Percentiles rank a stretch among this genome's conserved stretches.
phyloP scores from a whole-genome alignment of 2,797 vertebrate genomes.

The Xenops minutus region DNA sequence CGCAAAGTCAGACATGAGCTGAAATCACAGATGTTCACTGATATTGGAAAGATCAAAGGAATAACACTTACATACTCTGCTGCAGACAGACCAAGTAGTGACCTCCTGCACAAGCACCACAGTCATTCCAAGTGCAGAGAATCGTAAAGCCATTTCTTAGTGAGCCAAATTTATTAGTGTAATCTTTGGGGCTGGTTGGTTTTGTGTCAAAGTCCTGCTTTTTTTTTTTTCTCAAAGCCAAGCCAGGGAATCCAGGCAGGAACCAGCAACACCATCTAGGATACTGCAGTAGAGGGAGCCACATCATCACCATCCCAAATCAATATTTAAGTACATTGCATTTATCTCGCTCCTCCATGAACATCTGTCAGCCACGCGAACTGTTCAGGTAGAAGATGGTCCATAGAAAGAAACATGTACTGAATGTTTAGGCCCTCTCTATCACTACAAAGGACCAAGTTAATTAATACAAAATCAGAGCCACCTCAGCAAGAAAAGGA shows the following conservation, averaged over 20 bases:
- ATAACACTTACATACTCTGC: neutral
- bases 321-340: too few species aligned
- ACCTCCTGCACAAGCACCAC: neutral
- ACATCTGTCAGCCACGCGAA: neutral
- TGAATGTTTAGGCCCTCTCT: neutral
- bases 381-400: neutral
- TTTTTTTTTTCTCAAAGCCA: neutral
- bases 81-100: neutral
- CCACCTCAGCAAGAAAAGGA: neutral
- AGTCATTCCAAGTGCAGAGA: neutral
- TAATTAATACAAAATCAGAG: neutral
- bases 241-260: neutral
- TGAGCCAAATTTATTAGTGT: neutral
- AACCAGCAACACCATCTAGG: neutral
- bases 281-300: conserved; percentile 50
- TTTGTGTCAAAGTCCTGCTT: neutral
- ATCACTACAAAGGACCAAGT: neutral
- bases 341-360: neutral
- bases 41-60: neutral
- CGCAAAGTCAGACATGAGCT: neutral
- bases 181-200: neutral
- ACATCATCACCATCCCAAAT: neutral
- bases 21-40: neutral
- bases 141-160: neutral
- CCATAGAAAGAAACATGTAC: neutral